phyloP scores from a whole-genome alignment of 2,113 vertebrate species.

The Hydrochoerus hydrochaeris region DNA sequence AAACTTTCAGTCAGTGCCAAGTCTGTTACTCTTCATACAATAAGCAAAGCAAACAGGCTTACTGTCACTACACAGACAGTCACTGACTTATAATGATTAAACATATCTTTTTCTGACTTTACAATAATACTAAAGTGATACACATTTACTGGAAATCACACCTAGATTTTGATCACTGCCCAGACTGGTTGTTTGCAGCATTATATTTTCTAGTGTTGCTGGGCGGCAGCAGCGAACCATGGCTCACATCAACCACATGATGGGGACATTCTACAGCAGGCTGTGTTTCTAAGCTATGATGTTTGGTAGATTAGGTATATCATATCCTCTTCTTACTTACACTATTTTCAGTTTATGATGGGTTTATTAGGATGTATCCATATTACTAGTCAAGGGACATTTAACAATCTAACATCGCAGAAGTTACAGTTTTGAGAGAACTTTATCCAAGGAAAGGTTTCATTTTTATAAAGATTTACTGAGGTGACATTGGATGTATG shows the following conservation, averaged over 20 bases:
- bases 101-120: not conserved
- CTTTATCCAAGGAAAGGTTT: not conserved
- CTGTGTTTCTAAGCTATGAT: not conserved
- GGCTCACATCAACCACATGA: not conserved
- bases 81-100: not conserved
- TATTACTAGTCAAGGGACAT: too few relatives aligned
- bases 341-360: not conserved
- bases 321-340: not conserved
- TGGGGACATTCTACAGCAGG: not conserved
- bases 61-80: not conserved
- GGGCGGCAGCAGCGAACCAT: not conserved
- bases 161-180: not conserved
- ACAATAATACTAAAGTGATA: not conserved
- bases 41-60: not conserved
- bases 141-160: not conserved
- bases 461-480: not conserved
- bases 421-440: not conserved
- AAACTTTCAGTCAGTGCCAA: not conserved
- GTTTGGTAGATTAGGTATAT: not conserved
- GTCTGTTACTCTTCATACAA: not conserved
- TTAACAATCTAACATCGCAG: not conserved
- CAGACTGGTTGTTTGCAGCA: not conserved
- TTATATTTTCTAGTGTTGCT: not conserved
- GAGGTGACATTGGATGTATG: not conserved
- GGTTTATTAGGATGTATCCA: not conserved